phyloP scores from a whole-genome alignment of 2,113 vertebrate species.

The Crotalus helleri region DNA sequence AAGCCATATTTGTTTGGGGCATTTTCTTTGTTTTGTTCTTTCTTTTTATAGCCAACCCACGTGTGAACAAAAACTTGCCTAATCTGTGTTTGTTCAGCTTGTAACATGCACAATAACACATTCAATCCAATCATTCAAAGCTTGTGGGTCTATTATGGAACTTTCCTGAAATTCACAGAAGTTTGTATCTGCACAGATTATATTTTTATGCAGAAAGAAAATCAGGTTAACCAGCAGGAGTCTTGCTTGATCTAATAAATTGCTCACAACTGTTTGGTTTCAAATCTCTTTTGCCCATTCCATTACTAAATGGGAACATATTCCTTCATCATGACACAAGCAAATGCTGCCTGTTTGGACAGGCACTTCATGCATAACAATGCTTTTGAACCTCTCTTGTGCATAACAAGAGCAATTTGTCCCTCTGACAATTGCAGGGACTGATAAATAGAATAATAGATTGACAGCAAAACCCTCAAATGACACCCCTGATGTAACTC shows the following conservation, averaged over 20 bases:
- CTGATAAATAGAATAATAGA: background rate
- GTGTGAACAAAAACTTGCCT: conserved; percentile 70
- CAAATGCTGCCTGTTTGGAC: conserved; percentile 39
- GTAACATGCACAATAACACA: conserved; percentile 73
- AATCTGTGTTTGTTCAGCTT: conserved; percentile 83
- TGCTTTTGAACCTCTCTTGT: conserved; percentile 7
- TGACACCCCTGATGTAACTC: background rate
- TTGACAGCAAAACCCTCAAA: background rate
- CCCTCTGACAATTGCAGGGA: background rate
- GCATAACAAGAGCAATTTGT: conserved; percentile 24
- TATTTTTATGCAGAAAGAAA: conserved; percentile 41
- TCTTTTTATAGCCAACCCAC: conserved; percentile 63
- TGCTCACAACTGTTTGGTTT: conserved; percentile 48
- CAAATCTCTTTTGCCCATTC: conserved; percentile 49
- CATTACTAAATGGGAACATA: conserved; percentile 36
- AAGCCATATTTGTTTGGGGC: conserved; percentile 71
- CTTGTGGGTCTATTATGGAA: conserved; percentile 67
- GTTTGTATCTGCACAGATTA: conserved; percentile 58
- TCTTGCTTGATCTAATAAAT: conserved; percentile 50
- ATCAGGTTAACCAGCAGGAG: conserved; percentile 32
- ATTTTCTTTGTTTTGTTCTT: conserved; percentile 56
- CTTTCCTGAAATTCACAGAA: conserved; percentile 67
- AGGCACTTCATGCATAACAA: conserved; percentile 19
- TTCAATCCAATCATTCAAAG: conserved; percentile 73
- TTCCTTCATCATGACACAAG: conserved; percentile 31